A percentile compares a stretch with the other conserved stretches of the same genome.
These are phyloP conservation scores for Potamarius usumacintae DNA, from an alignment of 2,113 vertebrate genomes.

Conservation along the genomic window DNA sequence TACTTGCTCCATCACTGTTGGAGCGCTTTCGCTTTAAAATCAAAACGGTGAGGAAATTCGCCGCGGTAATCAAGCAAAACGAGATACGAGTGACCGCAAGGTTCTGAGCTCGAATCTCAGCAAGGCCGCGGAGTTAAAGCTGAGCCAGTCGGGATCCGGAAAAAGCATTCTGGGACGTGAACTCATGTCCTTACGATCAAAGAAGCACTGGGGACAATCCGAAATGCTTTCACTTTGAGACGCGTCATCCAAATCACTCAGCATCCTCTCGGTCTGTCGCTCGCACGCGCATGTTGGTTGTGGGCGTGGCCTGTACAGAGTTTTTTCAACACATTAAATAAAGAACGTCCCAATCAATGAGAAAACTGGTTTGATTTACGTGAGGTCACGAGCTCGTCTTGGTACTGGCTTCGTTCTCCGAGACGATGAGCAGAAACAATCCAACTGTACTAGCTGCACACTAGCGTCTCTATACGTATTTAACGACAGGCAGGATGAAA, in stretches of 20 bases:
- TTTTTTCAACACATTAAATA: background rate
- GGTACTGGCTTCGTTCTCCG: background rate
- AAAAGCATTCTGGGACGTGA: background rate
- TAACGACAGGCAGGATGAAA: no score
- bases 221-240: background rate
- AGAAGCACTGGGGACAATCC: background rate
- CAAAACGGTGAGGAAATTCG: background rate
- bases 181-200: background rate
- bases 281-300: background rate
- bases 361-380: background rate
- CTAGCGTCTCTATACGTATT: no score
- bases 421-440: background rate
- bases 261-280: background rate
- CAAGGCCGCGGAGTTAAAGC: background rate
- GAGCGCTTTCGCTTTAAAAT: background rate
- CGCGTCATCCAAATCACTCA: no score
- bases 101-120: background rate
- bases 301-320: background rate
- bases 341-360: background rate
- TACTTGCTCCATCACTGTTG: background rate
- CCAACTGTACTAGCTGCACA: background rate
- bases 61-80: background rate
- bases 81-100: background rate
- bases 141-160: background rate
- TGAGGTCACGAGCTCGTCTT: background rate